These are phyloP conservation scores for Microcebus jonahi DNA, from an alignment of 2,113 vertebrate genomes.

Conservation along the genomic window DNA sequence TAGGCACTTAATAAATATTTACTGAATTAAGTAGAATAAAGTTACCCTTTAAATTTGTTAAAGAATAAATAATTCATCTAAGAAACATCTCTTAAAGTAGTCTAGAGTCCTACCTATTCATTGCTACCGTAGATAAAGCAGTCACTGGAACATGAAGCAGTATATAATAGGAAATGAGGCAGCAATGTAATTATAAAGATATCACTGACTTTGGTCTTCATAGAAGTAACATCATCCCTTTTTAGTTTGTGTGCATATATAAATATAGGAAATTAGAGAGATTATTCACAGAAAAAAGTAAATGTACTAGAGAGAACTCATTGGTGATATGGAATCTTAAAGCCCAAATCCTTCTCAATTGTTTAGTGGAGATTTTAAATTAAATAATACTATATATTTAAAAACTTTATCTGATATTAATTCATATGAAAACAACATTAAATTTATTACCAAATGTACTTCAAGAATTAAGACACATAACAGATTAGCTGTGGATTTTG, in stretches of 20 bases:
- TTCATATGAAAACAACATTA: slow-evolving; percentile 5
- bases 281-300: not conserved
- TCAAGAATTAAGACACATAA: not conserved
- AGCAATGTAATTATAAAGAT: not conserved
- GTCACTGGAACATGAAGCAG: not conserved
- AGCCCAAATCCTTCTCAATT: not conserved
- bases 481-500: not conserved
- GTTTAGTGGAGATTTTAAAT: slow-evolving; percentile 25
- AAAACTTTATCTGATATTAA: not conserved
- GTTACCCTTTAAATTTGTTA: slow-evolving; percentile 48
- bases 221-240: not conserved
- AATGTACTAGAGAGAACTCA: not conserved
- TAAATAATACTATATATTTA: not conserved
- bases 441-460: not conserved
- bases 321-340: not conserved
- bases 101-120: not conserved
- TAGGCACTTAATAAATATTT: slow-evolving; percentile 46
- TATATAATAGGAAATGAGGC: not conserved
- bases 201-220: not conserved
- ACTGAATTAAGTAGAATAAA: slow-evolving; percentile 46
- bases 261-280: not conserved
- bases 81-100: slow-evolving; percentile 25
- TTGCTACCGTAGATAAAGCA: not conserved
- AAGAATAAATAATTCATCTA: slow-evolving; percentile 7
- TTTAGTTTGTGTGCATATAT: not conserved